These are phyloP conservation scores for Trachelus iudaicus DNA, from an alignment of 2,888 invertebrate species.

Conservation along the genomic window DNA sequence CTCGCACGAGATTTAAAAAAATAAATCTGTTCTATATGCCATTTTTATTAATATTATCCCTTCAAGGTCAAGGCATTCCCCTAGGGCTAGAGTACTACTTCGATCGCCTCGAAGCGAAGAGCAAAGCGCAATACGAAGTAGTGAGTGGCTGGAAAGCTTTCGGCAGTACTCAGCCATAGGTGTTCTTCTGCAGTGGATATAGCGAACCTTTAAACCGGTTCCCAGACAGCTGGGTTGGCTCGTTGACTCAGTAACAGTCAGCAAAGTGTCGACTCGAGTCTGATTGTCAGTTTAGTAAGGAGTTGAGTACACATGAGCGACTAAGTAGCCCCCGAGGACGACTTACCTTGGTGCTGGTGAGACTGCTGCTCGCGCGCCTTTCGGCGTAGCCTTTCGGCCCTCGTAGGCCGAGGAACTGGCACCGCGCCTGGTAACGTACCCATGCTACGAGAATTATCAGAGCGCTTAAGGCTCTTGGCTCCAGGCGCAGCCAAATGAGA, in stretches of 20 bases:
- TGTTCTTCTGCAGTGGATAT: background rate
- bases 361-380: constrained; percentile 60
- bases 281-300: constrained; percentile 13
- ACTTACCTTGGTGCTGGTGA: constrained; percentile 58
- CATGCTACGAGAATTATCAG: constrained; percentile 65
- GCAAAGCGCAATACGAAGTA: background rate
- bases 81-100: background rate
- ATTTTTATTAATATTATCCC: background rate
- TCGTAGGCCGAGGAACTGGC: constrained; percentile 55
- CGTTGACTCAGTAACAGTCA: background rate
- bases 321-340: constrained; percentile 3
- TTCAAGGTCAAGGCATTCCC: background rate
- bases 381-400: constrained; percentile 61
- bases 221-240: background rate
- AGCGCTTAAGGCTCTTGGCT: constrained; percentile 59
- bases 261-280: background rate
- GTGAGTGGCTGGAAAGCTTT: background rate
- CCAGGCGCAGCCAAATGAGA: constrained; percentile 72
- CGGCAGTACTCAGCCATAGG: background rate
- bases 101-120: background rate
- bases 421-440: constrained; percentile 60
- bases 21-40: background rate
- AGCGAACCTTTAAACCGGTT: background rate
- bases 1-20: constrained; percentile 38
- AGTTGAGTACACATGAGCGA: constrained; percentile 51